Base-by-base conservation (phyloP, 2,888 invertebrate genomes). In the Dolomedes plantarius region DNA sequence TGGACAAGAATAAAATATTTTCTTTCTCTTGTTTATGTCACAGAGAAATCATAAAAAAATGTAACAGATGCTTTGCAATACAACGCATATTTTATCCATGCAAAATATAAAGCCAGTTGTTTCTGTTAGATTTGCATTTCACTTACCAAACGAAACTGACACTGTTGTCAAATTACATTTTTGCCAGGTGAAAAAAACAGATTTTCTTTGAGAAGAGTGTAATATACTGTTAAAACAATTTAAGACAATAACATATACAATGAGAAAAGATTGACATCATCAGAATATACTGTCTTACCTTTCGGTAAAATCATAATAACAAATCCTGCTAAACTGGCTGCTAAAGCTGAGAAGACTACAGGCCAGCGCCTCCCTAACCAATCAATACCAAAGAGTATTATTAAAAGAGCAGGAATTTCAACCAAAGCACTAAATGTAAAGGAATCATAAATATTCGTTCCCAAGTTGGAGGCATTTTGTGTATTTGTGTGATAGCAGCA, bases 291-390 rank as follows among this genome's bases (percentile, higher is more conserved):
- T 71, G 9, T 27, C 91, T 91, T 91, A 95, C 95, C 95, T 82
- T 94, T 91, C 3, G 96, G 95, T 0, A 95, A 95, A 65, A 94
- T 93, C 0, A 95, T 69, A 28, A 88, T 88, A 32, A 88, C 19
- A 94, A 19, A 96, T 95, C 80, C 95, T 91, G 1, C 96, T 92
- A 91, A 96, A 95, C 92, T 96, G 96, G 73, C 96, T 1, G 96
- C 93, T 0, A 96, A 96, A 96, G 90, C 97, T 96, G 91, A 96
- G 96, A 0, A 16, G 11, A 85, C 46, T 46, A 89, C 81, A 13
- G 89, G 89, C 89, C 87, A 88, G 19, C 87, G 68, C 31, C 89
- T 78, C 0, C 89, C 89, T 7, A 88, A 71, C 68, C 82, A 77
- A 29, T 89, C 89, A n/a, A 89, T 41, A 13, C 88, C 88, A 56